These are phyloP conservation scores for Girardinus metallicus DNA, from an alignment of 2,797 vertebrate genomes.

Conservation along the genomic window DNA sequence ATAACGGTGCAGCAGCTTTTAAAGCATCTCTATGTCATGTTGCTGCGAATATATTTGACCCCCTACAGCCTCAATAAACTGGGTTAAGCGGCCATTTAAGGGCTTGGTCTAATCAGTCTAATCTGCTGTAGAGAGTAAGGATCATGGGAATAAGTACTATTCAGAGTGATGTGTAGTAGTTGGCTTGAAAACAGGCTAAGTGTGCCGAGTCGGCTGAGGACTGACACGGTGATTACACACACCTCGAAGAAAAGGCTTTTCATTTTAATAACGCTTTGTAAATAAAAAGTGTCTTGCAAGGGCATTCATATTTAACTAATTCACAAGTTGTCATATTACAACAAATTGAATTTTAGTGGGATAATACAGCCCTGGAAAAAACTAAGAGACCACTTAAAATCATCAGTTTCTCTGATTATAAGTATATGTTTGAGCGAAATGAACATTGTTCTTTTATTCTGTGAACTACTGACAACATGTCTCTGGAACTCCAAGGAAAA, in stretches of 20 bases:
- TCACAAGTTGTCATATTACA: not conserved
- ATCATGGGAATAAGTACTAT: conserved; percentile 48
- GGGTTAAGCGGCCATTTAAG: conserved; percentile 75
- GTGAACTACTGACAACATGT: too few species aligned
- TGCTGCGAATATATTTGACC: conserved; percentile 54
- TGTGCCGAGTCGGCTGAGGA: conserved; percentile 30
- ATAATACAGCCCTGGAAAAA: not conserved
- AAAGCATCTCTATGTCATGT: conserved; percentile 9
- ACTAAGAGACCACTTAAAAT: too few species aligned
- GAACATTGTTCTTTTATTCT: too few species aligned
- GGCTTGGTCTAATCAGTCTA: conserved; percentile 73
- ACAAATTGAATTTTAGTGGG: not conserved
- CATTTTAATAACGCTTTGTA: not conserved
- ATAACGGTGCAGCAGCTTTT: not conserved
- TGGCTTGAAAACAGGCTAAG: conserved; percentile 26
- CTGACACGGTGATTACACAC: conserved; percentile 47
- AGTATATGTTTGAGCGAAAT: too few species aligned
- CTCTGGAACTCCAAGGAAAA: too few species aligned
- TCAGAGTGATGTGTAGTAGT: conserved; percentile 33
- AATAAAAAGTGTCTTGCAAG: not conserved
- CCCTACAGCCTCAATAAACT: conserved; percentile 56
- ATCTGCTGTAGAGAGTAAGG: conserved; percentile 51
- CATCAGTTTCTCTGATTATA: too few species aligned
- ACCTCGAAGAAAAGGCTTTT: conserved; percentile 2
- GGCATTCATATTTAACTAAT: not conserved